Base-by-base conservation (phyloP, 2,797 vertebrate species). In the Serranus cabrilla region DNA sequence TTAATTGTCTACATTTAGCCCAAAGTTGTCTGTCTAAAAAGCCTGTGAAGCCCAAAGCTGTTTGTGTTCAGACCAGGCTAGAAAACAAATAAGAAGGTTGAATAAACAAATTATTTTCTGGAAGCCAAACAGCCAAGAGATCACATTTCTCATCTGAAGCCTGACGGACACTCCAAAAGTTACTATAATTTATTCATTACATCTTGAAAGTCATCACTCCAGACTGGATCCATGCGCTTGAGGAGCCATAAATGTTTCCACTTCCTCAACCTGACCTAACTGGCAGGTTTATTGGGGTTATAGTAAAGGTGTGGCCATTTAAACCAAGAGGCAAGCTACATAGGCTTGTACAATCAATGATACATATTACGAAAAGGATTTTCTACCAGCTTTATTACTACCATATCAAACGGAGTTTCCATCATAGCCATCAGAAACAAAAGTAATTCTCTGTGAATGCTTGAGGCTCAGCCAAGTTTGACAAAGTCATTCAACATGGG, bases 171-270 rank as follows among this genome's bases (percentile, higher is more conserved):
- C 6, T 27, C 39, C 39, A 76, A 86, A 52, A 69, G 72, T 59
- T 42, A 43, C 52, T 49, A 73, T 86, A 16, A 82, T 83, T 74
- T 85, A 88, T 88, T 83, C 63, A 88, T 85, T 61, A 64, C 42
- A 74, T 27, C 60, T 72, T 71, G 51, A 86, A 82, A 83, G 68
- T 51, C 52, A 76, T 45, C 46, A 55, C 50, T 70, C 25, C 42
- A 65, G 42, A 71, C 23, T 71, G 45, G 56, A 70, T 42, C 40
- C 11, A 70, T 39, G n/a, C 46, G 50, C 65, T 57, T 27, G 14
- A 60, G 65, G 45, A 40, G 40, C 40, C 14, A 21, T 46, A 8
- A 27, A 59, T 46, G 60, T 42, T 81, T 74, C 66, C 42, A 57
- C 67, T 80, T 83, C 69, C 77, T 80, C 58, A 49, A 77, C 16